Percentiles rank a stretch among this genome's conserved stretches.
phyloP scores from a whole-genome alignment of 2,797 vertebrate species.

The Poecilia picta region DNA sequence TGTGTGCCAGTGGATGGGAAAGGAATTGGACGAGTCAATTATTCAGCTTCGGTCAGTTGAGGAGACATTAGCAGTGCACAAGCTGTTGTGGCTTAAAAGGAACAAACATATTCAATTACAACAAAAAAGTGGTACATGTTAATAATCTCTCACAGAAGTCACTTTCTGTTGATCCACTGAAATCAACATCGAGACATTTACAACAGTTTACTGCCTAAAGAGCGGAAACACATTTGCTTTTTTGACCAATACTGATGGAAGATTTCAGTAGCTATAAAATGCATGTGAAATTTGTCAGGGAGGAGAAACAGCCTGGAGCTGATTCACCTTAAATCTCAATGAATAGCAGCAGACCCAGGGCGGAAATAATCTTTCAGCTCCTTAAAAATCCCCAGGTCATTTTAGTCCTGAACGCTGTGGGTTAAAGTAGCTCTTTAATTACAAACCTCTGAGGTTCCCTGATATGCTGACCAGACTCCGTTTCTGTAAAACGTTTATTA shows the following conservation, averaged over 20 bases:
- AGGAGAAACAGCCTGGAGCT: background rate
- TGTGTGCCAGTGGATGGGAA: background rate
- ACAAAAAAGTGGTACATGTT: background rate
- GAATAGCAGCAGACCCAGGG: background rate
- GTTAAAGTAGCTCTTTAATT: slow-evolving; percentile 2
- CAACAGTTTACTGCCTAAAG: background rate
- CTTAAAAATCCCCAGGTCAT: background rate
- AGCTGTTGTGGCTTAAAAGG: background rate
- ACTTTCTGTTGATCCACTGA: background rate
- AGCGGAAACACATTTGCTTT: background rate
- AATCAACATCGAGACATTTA: background rate
- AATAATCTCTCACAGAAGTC: background rate
- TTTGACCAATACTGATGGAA: background rate
- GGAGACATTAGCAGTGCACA: background rate
- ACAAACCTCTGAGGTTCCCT: background rate
- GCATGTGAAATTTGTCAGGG: background rate
- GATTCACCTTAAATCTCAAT: background rate
- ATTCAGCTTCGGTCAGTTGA: slow-evolving; percentile 1
- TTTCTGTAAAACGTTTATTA: background rate
- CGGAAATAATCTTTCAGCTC: background rate
- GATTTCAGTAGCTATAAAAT: background rate
- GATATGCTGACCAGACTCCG: background rate
- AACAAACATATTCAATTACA: background rate
- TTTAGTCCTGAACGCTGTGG: background rate
- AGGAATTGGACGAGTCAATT: background rate